Conservation (phyloP, 2,113 vertebrate species). For the Alectura lathami region DNA sequence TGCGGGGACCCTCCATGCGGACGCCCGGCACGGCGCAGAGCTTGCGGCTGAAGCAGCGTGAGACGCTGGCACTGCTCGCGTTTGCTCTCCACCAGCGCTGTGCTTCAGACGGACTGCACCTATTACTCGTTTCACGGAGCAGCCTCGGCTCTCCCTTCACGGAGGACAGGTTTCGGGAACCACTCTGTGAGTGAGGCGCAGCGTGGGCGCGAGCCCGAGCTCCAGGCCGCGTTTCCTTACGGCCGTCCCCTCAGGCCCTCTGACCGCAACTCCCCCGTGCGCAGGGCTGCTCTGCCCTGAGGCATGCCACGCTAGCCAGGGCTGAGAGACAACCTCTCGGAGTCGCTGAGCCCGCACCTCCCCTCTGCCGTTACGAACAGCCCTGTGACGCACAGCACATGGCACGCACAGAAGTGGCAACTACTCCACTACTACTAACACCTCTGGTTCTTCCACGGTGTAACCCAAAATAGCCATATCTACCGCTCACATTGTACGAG, state of each 20-base stretch:
- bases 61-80: rapidly evolving
- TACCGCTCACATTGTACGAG: not conserved
- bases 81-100: not conserved
- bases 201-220: not conserved
- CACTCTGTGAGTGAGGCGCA: not conserved
- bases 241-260: not conserved
- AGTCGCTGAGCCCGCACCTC: not conserved
- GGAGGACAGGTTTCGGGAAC: not conserved
- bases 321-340: not conserved
- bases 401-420: not conserved
- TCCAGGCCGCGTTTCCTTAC: not conserved
- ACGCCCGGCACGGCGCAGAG: rapidly evolving
- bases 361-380: not conserved
- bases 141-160: not conserved
- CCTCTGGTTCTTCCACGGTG: too few relatives aligned
- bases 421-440: too few relatives aligned
- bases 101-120: not conserved
- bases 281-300: not conserved
- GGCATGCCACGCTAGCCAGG: not conserved
- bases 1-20: not conserved
- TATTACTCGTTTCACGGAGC: not conserved
- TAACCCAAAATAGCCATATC: not conserved
- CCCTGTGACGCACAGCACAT: not conserved
- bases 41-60: rapidly evolving
- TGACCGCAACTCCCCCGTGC: not conserved